Evolutionary conservation across 2,797 vertebrate genomes (phyloP).

Genomic region (Capromys pilorides): DNA sequence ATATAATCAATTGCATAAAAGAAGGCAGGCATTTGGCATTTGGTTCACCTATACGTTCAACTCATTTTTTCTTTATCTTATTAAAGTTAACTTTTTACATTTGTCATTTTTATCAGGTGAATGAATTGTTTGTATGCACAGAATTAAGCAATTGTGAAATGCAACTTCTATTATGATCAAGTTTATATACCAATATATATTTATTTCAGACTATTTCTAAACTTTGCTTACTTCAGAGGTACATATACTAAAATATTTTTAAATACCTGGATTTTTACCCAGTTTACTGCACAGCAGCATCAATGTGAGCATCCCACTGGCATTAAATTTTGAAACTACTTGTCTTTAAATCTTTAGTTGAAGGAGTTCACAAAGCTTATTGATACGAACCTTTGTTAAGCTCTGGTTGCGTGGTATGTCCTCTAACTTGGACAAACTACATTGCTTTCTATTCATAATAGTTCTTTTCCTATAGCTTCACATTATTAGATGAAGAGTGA

Average conservation of each 20-base stretch:
- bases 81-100: slow-evolving; percentile 48
- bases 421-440: not conserved
- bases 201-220: slow-evolving; percentile 21
- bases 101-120: slow-evolving; percentile 50
- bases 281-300: not conserved
- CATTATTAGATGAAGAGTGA: not conserved
- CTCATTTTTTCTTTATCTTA: slow-evolving; percentile 68
- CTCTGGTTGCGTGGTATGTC: not conserved
- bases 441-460: not conserved
- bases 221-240: not conserved
- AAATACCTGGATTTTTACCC: not conserved
- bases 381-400: not conserved
- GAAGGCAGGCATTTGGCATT: not conserved
- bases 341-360: slow-evolving; percentile 6
- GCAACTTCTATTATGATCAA: not conserved
- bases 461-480: not conserved
- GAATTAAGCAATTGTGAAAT: slow-evolving; percentile 36
- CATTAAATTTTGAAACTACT: not conserved
- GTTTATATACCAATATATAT: not conserved
- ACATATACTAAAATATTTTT: slow-evolving; percentile 14
- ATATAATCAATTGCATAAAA: not conserved
- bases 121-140: slow-evolving; percentile 53
- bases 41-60: slow-evolving; percentile 58
- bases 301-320: not conserved
- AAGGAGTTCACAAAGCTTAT: not conserved